Conservation (phyloP, 2,888 invertebrate species). For the Atrina japonica region DNA sequence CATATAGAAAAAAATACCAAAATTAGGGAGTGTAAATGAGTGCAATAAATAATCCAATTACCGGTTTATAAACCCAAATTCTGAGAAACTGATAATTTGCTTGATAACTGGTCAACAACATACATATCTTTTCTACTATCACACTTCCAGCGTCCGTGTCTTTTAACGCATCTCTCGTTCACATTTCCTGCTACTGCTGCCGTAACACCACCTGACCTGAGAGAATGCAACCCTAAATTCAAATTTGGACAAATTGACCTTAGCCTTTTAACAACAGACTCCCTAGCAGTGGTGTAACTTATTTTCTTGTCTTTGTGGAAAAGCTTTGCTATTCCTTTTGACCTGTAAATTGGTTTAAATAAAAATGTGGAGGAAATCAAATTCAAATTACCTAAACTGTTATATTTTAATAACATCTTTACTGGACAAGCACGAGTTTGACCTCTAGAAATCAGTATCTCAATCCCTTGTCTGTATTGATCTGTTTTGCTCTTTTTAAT, state of each 20-base stretch:
- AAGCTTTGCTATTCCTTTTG: neutral
- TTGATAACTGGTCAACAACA: neutral
- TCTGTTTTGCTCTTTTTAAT: constrained; percentile 20
- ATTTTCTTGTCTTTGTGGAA: constrained; percentile 13
- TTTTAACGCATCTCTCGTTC: constrained; percentile 2
- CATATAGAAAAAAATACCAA: too few species aligned
- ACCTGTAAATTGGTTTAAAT: constrained; percentile 16
- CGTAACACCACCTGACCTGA: constrained; percentile 4
- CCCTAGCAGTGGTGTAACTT: constrained; percentile 14
- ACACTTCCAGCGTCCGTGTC: constrained; percentile 11
- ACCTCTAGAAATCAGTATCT: constrained; percentile 8
- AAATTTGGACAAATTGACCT: neutral
- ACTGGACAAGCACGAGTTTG: constrained; percentile 17
- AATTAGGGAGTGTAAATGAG: too few species aligned
- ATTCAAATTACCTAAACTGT: neutral
- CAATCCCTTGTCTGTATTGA: constrained; percentile 7
- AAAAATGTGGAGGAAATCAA: neutral
- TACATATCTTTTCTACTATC: constrained; percentile 5
- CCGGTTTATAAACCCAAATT: too few species aligned
- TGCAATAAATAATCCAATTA: too few species aligned
- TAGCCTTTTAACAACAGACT: neutral
- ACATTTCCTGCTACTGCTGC: neutral
- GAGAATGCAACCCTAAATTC: constrained; percentile 15
- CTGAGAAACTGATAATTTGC: neutral
- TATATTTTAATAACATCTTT: constrained; percentile 1